Conservation (phyloP, 2,888 invertebrate species). For the Ormyrus rosae region DNA sequence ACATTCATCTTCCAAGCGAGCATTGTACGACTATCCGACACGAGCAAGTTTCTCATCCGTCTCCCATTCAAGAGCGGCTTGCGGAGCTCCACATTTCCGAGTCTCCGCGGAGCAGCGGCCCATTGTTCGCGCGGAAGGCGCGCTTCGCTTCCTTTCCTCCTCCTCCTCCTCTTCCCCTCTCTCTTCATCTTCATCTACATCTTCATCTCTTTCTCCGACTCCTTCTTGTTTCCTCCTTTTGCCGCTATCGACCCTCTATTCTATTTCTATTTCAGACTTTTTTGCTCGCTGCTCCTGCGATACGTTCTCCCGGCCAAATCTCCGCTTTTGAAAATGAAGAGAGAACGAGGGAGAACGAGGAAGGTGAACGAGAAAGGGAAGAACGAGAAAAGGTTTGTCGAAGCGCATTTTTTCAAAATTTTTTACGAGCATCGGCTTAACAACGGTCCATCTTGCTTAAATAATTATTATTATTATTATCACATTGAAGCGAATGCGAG, state of each 20-base stretch:
- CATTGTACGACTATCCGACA: constrained; percentile 69
- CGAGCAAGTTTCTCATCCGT: constrained; percentile 72
- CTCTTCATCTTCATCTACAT: not conserved
- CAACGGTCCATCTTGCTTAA: no score
- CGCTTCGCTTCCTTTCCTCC: constrained; percentile 45
- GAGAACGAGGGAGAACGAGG: constrained; percentile 1
- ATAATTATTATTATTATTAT: no score
- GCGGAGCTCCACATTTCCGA: constrained; percentile 72
- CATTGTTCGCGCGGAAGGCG: constrained; percentile 45
- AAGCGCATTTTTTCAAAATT: no score
- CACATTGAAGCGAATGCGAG: no score
- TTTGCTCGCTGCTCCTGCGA: constrained; percentile 40
- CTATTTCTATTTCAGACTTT: constrained; percentile 44
- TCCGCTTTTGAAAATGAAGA: constrained; percentile 6
- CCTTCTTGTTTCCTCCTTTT: constrained; percentile 50
- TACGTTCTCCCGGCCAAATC: constrained; percentile 14
- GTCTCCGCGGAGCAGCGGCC: constrained; percentile 63
- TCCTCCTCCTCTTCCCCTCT: constrained; percentile 31
- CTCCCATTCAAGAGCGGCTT: constrained; percentile 68
- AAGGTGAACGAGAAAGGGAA: constrained; percentile 53
- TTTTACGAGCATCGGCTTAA: no score
- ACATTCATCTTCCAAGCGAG: constrained; percentile 68
- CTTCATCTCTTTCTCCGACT: not conserved
- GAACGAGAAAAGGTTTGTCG: constrained; percentile 11
- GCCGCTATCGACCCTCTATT: constrained; percentile 37